Conservation (phyloP, 1,140 invertebrate species). For the Drosophila funebris region DNA sequence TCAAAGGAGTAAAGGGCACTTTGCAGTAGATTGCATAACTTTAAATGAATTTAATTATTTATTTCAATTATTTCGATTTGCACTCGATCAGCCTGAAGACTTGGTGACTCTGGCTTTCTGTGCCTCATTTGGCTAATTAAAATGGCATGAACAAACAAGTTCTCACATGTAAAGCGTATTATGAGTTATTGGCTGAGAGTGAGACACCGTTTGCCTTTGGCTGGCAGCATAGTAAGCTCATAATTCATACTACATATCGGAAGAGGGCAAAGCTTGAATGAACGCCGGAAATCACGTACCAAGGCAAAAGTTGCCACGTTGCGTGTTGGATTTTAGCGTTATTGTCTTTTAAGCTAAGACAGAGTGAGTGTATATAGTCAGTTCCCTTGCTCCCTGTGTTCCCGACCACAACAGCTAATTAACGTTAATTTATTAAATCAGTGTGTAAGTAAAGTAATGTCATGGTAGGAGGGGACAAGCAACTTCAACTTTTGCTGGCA, state of each 20-base stretch:
- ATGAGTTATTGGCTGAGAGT: constrained; percentile 56
- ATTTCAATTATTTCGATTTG: not conserved
- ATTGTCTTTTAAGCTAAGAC: constrained; percentile 80
- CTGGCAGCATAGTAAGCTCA: constrained; percentile 46
- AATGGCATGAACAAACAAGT: constrained; percentile 66
- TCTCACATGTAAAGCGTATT: constrained; percentile 21
- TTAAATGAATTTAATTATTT: constrained; percentile 41
- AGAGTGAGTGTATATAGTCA: constrained; percentile 22
- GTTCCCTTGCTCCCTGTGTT: not conserved
- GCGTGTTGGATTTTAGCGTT: constrained; percentile 71
- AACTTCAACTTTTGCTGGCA: constrained; percentile 19
- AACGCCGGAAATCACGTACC: constrained; percentile 72
- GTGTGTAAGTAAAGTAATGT: constrained; percentile 80
- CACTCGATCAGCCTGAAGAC: not conserved
- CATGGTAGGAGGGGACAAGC: not conserved
- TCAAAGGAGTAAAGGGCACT: too few relatives aligned
- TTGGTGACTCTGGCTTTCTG: constrained; percentile 19
- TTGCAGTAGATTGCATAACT: constrained; percentile 7
- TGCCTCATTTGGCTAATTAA: constrained; percentile 77
- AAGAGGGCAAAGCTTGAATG: constrained; percentile 56
- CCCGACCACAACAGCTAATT: constrained; percentile 81
- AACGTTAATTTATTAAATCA: constrained; percentile 84
- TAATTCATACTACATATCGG: constrained; percentile 78
- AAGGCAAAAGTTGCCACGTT: constrained; percentile 67
- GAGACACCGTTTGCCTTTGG: constrained; percentile 42